Evolutionary conservation across 2,888 invertebrate genomes (phyloP).

Genomic region (Seladonia tumulorum): DNA sequence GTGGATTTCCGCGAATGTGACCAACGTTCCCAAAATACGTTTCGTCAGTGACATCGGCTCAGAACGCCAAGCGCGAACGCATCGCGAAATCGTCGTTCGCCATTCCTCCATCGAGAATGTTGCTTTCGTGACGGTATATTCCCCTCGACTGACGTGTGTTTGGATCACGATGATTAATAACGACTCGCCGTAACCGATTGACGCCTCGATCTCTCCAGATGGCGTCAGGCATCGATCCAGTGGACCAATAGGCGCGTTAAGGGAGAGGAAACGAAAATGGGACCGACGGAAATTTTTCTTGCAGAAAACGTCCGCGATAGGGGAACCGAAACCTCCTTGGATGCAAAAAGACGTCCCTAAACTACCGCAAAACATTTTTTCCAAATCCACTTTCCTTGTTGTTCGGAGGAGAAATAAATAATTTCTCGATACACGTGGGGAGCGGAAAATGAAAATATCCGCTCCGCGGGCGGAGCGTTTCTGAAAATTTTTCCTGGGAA

Average conservation of each 20-base stretch:
- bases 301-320: background rate
- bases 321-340: background rate
- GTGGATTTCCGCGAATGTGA: background rate
- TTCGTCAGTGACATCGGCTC: background rate
- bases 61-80: too few relatives aligned
- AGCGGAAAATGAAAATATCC: too few relatives aligned
- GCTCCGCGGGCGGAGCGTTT: background rate
- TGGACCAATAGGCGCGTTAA: background rate
- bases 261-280: background rate
- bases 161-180: background rate
- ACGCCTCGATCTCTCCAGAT: background rate
- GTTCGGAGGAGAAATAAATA: background rate
- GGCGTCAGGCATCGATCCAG: background rate
- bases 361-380: background rate
- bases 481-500: background rate
- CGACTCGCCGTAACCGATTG: background rate
- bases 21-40: background rate
- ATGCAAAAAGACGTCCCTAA: background rate
- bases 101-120: conserved; percentile 9
- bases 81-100: background rate
- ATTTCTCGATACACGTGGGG: background rate
- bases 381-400: background rate
- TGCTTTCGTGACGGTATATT: background rate
- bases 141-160: background rate
- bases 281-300: fast-evolving